Conservation (phyloP, 35 echinoderm and acorn worm species). For the Apostichopus californicus region DNA sequence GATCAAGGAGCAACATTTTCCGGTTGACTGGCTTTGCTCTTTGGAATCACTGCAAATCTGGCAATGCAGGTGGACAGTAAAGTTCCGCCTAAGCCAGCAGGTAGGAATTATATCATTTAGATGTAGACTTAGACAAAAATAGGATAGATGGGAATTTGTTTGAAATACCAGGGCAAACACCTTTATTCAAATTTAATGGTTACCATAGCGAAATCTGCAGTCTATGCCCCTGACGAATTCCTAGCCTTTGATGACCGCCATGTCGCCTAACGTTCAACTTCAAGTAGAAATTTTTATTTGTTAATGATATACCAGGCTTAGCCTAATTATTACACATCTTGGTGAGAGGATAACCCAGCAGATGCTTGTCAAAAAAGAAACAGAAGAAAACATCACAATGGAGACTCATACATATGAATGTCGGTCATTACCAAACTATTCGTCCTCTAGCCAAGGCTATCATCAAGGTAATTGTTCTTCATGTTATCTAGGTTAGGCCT, state of each 20-base stretch:
- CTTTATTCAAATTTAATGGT: conserved; percentile 5
- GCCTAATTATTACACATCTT: neutral
- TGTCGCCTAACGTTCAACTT: conserved; percentile 2
- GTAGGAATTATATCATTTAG: conserved; percentile 20
- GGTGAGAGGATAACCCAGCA: neutral
- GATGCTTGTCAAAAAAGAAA: neutral
- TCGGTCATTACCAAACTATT: neutral
- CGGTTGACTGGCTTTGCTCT: conserved; percentile 17
- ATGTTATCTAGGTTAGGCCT: neutral
- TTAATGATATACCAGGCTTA: conserved; percentile 17
- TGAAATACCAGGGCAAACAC: neutral
- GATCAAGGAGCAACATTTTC: conserved; percentile 53
- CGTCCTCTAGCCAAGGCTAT: neutral
- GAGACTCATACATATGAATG: neutral
- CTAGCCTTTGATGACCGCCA: neutral
- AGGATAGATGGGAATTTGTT: conserved; percentile 27
- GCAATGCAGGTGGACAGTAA: conserved; percentile 48
- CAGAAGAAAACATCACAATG: neutral
- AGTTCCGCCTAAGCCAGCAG: conserved; percentile 48
- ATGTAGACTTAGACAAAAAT: neutral
- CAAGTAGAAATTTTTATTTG: neutral
- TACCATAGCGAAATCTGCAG: neutral
- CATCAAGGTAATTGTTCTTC: neutral
- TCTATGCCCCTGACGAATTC: neutral
- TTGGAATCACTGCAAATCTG: conserved; percentile 49